Evolutionary conservation across 2,888 invertebrate genomes (phyloP), one percentile per base, ranked within the genome.

Genomic region (Halictus ligatus): DNA sequence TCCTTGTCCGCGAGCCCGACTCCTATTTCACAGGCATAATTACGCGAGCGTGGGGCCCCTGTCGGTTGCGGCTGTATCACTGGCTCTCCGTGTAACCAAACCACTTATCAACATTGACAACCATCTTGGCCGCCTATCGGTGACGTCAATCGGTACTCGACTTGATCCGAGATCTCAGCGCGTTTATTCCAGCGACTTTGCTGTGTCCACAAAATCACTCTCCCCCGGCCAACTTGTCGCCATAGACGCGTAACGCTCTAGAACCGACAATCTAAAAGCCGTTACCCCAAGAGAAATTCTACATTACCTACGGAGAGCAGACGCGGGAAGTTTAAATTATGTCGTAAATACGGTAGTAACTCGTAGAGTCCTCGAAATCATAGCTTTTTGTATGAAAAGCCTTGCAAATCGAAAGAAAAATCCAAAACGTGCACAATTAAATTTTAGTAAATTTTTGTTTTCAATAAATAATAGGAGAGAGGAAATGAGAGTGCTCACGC

Each of bases 31-130:
- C 87, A 74, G 83, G 83, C 92, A 92, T 93, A 88, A 88, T 91
- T 84, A 35, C 78, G 69, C 71, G 69, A 75, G 76, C 87, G 25
- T 60, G 71, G 46, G 46, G 46, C 85, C 81, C 72, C 87, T 80
- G 64, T 88, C 85, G 35, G 75, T 60, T 78, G 75, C 89, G 78
- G 84, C 67, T 85, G 87, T 88, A 90, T 88, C 89, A 86, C 88
- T 89, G 86, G 82, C 79, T 83, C 89, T 81, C 88, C 84, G 84
- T 86, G 87, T 89, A 89, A 90, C 88, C 89, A 92, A 93, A 93
- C 93, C 92, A 93, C 93, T 94, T 93, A 94, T 93, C 94, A 93
- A 94, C 93, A 94, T 93, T 94, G 93, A 93, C 94, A 94, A 94
- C 94, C 95, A 95, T 95, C 93, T 94, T 94, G 93, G 93, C 93